phyloP scores from a whole-genome alignment of 2,797 vertebrate species.

The Saxicola maurus region DNA sequence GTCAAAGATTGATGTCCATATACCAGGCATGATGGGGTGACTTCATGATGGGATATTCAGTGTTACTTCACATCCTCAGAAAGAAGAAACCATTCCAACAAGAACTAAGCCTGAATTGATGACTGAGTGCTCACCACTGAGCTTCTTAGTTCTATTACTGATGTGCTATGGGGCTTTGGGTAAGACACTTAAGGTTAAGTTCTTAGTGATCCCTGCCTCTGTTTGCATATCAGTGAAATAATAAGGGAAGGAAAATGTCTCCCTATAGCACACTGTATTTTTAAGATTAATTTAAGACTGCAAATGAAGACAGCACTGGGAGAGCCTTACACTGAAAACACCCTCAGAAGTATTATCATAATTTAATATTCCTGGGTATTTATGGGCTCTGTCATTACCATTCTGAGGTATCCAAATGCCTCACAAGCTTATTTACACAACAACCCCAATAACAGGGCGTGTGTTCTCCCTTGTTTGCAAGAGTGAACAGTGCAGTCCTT shows the following conservation, averaged over 20 bases:
- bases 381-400: background rate
- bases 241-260: background rate
- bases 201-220: background rate
- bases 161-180: background rate
- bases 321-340: background rate
- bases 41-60: background rate
- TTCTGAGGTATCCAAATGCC: background rate
- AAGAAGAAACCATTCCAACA: background rate
- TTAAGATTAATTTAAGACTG: constrained; percentile 14
- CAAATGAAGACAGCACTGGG: background rate
- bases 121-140: background rate
- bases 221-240: background rate
- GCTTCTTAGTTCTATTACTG: background rate
- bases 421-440: background rate
- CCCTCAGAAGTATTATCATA: background rate
- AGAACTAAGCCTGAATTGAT: background rate
- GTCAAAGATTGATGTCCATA: rapidly evolving
- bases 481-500: background rate
- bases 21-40: background rate
- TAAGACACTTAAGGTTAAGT: background rate
- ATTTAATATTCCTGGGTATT: background rate
- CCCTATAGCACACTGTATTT: background rate
- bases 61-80: background rate
- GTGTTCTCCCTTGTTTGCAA: background rate
- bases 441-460: background rate